phyloP scores from a whole-genome alignment of 2,113 vertebrate genomes.

The Orientallactaga bullata region DNA sequence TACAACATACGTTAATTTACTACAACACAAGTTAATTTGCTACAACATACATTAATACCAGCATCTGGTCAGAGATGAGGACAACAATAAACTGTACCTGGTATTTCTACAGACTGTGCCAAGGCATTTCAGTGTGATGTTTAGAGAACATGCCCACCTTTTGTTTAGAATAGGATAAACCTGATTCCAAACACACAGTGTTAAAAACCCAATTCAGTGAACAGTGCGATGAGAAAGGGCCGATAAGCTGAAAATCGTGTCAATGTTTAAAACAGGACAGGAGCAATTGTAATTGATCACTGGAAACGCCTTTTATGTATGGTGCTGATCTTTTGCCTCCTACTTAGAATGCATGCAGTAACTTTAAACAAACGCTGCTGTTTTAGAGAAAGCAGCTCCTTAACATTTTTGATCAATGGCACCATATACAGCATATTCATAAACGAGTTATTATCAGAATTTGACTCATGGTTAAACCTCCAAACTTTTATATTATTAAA shows the following conservation, averaged over 20 bases:
- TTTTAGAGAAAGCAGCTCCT: slow-evolving; percentile 12
- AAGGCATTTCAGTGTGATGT: slow-evolving; percentile 25
- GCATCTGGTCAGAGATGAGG: slow-evolving; percentile 59
- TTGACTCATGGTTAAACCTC: not conserved
- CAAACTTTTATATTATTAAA: slow-evolving; percentile 24
- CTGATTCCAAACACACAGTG: slow-evolving; percentile 32
- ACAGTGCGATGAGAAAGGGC: not conserved
- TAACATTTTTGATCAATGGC: slow-evolving; percentile 13
- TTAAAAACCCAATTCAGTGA: slow-evolving; percentile 29
- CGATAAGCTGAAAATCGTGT: slow-evolving; percentile 40
- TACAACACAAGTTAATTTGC: not conserved
- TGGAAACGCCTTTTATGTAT: not conserved
- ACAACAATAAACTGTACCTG: slow-evolving; percentile 14
- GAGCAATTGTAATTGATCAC: not conserved
- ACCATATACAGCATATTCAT: not conserved
- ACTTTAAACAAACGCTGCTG: slow-evolving; percentile 39
- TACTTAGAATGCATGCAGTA: not conserved
- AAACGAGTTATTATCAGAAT: slow-evolving; percentile 21
- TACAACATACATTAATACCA: slow-evolving; percentile 48
- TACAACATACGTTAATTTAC: not conserved
- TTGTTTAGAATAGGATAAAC: slow-evolving; percentile 39
- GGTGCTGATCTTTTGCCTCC: not conserved
- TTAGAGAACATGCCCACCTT: slow-evolving; percentile 55
- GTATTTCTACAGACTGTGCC: slow-evolving; percentile 41
- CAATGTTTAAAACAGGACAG: not conserved